These are phyloP conservation scores for Trachemys scripta DNA, from an alignment of 2,113 vertebrate species.

Conservation along the genomic window DNA sequence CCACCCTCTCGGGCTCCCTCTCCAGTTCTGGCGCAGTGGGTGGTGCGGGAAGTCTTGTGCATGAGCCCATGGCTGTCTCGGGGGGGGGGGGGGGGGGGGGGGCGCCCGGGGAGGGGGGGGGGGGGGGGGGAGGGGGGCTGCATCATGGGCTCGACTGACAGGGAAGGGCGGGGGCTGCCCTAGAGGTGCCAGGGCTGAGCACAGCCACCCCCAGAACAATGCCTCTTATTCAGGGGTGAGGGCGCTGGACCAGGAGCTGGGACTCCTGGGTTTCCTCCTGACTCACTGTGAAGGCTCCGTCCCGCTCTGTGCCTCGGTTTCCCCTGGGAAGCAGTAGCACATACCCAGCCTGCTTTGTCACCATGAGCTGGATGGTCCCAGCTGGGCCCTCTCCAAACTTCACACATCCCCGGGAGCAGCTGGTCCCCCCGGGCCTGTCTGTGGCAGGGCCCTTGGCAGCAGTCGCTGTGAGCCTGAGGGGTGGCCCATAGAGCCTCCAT, in stretches of 20 bases:
- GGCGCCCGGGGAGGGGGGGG: too few relatives aligned
- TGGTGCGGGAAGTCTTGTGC: constrained; percentile 15
- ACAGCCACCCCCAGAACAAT: background rate
- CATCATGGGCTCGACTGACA: background rate
- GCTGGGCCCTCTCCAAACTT: background rate
- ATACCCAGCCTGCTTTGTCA: background rate
- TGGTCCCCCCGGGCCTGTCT: background rate
- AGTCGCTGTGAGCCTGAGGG: too few relatives aligned
- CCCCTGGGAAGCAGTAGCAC: background rate
- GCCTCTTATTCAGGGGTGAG: too few relatives aligned
- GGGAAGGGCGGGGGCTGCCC: constrained; percentile 7
- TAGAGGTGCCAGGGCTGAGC: background rate
- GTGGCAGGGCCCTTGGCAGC: background rate
- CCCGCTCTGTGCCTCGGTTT: background rate
- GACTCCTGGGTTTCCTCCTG: background rate
- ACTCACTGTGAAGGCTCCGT: background rate
- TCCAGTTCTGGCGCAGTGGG: constrained; percentile 50
- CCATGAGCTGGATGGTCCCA: background rate
- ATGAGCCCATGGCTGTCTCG: background rate
- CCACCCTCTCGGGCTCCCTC: constrained; percentile 19
- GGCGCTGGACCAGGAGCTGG: background rate
- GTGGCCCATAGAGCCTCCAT: too few relatives aligned
- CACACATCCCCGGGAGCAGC: background rate
- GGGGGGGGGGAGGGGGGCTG: background rate
- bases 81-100: too few relatives aligned